phyloP scores from a whole-genome alignment of 2,797 vertebrate species.

The Euphonia xanthogaster region DNA sequence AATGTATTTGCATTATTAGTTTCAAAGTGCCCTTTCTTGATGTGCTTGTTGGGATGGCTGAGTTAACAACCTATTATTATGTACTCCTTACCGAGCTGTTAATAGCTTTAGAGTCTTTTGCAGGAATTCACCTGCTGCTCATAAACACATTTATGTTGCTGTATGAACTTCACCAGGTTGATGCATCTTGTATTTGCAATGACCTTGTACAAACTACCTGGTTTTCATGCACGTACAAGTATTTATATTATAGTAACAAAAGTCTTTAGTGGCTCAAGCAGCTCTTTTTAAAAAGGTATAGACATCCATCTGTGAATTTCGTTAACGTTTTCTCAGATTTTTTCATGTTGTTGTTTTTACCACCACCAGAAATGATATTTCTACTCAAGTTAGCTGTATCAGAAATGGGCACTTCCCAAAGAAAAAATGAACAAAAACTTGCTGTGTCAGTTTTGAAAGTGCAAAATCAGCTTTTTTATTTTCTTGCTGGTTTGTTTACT shows the following conservation, averaged over 20 bases:
- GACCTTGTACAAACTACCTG: slow-evolving; percentile 69
- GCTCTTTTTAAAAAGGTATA: neutral
- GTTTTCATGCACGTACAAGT: neutral
- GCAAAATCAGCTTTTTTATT: neutral
- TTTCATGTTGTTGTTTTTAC: neutral
- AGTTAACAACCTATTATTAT: slow-evolving; percentile 75
- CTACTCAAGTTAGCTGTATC: neutral
- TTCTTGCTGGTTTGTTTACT: neutral
- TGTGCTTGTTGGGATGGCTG: slow-evolving; percentile 61
- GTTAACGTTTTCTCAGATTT: neutral
- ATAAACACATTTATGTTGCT: slow-evolving; percentile 74
- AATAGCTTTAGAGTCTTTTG: slow-evolving; percentile 71
- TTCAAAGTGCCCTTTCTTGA: slow-evolving; percentile 73
- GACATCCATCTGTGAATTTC: neutral
- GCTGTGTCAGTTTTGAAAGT: neutral
- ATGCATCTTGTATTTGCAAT: slow-evolving; percentile 57
- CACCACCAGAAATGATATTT: neutral
- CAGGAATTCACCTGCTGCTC: slow-evolving; percentile 78
- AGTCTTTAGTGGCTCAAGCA: neutral
- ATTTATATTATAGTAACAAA: neutral
- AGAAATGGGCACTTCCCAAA: neutral
- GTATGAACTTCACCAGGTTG: slow-evolving; percentile 66
- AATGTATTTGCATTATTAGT: slow-evolving; percentile 61
- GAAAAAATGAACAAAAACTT: neutral
- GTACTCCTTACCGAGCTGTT: slow-evolving; percentile 74